A percentile compares a stretch with the other conserved stretches of the same genome.
Conservation (phyloP, 2,113 vertebrate species). For the Halcyon senegalensis region DNA sequence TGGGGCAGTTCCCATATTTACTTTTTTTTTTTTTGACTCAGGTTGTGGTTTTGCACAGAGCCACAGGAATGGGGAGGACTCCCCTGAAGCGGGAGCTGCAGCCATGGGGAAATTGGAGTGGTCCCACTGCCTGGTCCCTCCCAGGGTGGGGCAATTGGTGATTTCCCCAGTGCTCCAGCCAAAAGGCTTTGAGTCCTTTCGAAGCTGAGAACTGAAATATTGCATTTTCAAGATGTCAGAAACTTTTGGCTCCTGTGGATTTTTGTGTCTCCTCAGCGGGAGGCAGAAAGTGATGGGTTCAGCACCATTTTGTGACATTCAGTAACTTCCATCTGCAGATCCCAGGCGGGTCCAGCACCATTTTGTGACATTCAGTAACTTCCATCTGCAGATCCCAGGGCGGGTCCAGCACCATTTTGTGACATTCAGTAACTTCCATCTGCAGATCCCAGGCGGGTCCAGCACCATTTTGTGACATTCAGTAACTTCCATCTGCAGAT, state of each 20-base stretch:
- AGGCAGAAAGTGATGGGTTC: not conserved
- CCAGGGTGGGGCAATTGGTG: not conserved
- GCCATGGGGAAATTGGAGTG: not conserved
- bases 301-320: not conserved
- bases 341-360: not conserved
- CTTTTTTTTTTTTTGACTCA: not conserved
- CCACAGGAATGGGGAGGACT: not conserved
- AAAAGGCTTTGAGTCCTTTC: not conserved
- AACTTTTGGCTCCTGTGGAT: not conserved
- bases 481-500: not conserved
- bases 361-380: not conserved
- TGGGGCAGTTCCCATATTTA: not conserved
- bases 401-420: not conserved
- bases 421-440: not conserved
- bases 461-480: not conserved
- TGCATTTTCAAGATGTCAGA: not conserved
- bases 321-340: not conserved
- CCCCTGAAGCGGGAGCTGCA: rapidly evolving
- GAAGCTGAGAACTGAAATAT: not conserved
- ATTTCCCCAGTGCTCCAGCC: not conserved
- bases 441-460: too few relatives aligned
- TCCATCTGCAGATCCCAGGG: too few relatives aligned
- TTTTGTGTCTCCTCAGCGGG: not conserved
- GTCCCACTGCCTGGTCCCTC: not conserved
- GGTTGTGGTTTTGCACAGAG: not conserved